Evolutionary conservation across 2,888 invertebrate species (phyloP).

Genomic region (Xanthia togata): DNA sequence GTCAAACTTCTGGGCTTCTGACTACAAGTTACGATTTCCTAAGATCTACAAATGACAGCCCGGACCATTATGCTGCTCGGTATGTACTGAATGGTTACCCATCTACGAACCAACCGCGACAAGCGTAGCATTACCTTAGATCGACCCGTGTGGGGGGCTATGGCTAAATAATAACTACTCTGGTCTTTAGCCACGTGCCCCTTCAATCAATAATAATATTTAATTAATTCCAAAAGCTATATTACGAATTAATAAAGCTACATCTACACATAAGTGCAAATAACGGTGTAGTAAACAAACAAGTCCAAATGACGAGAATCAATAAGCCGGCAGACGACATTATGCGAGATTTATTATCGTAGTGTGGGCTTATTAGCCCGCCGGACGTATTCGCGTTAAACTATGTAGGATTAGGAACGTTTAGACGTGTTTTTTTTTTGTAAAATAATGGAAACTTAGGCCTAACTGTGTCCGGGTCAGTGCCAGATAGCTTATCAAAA

Average conservation of each 20-base stretch:
- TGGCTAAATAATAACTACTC: neutral
- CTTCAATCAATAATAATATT: neutral
- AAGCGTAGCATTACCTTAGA: no score
- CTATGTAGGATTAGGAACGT: constrained; percentile 70
- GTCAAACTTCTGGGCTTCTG: no score
- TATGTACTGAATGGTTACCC: no score
- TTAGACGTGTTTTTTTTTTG: constrained; percentile 4
- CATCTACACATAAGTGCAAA: neutral
- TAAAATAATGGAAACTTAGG: neutral
- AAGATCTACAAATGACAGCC: no score
- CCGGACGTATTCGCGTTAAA: constrained; percentile 71
- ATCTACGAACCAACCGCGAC: no score
- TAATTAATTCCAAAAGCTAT: neutral
- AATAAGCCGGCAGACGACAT: constrained; percentile 83
- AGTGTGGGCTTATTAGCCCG: constrained; percentile 83
- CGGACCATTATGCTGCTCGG: no score
- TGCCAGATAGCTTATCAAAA: neutral
- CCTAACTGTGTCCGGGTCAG: neutral
- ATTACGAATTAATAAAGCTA: neutral
- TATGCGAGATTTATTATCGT: constrained; percentile 86
- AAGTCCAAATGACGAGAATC: constrained; percentile 82
- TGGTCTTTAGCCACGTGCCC: neutral
- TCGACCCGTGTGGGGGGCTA: no score
- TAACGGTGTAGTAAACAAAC: constrained; percentile 71
- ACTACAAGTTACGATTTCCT: no score